Percentiles rank a stretch among this genome's conserved stretches.
Conservation (phyloP, 1,140 invertebrate genomes). For the Drosophila burlai region DNA sequence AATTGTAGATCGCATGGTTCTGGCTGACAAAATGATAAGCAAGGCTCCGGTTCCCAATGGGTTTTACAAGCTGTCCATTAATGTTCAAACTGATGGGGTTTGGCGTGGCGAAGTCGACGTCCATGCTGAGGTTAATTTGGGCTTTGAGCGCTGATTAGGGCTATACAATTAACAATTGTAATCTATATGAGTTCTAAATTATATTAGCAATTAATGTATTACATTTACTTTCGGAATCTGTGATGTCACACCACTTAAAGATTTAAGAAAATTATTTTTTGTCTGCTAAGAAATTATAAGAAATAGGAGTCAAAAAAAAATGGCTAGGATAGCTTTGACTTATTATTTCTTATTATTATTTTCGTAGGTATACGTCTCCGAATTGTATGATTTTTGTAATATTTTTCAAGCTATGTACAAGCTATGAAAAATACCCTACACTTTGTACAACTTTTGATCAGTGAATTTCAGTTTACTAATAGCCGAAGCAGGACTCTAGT, state of each 20-base stretch:
- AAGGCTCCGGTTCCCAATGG: conserved; percentile 19
- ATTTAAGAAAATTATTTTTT: background rate
- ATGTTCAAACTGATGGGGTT: conserved; percentile 1
- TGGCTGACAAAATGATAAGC: conserved; percentile 18
- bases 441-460: background rate
- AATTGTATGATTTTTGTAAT: background rate
- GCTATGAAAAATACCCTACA: background rate
- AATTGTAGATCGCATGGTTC: conserved; percentile 16
- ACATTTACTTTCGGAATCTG: background rate
- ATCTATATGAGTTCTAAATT: background rate
- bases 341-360: background rate
- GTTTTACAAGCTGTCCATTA: conserved; percentile 2
- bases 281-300: background rate
- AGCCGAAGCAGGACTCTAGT: background rate
- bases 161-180: background rate
- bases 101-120: conserved; percentile 23
- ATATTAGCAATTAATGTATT: background rate
- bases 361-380: background rate
- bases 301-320: background rate
- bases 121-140: conserved; percentile 4
- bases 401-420: background rate
- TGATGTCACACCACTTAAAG: background rate
- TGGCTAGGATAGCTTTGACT: too few relatives aligned
- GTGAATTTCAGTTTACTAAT: background rate
- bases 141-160: background rate